Base-by-base conservation (phyloP, 1,140 invertebrate species). In the Macrobrachium rosenbergii region DNA sequence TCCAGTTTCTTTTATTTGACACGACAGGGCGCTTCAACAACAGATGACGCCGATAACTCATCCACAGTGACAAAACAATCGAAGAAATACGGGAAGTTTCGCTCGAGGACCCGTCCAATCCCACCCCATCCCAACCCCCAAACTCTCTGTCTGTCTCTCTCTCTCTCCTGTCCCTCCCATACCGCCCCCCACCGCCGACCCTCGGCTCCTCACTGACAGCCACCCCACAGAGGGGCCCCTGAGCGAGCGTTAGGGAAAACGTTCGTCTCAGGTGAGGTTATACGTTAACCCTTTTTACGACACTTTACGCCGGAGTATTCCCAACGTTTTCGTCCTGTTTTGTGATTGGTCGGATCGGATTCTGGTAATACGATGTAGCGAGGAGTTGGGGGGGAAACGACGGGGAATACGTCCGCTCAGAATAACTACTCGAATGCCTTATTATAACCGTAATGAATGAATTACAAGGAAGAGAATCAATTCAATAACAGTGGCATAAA, bases 281-380 rank as follows among this genome's bases (percentile, higher is more conserved):
- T 87, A 81, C 62, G 67, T 87, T 87, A 87, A 52, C 85, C 69
- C 85, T 82, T 87, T 87, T 87, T 87, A 87, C 78, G 85, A 87
- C 85, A 64, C 69, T 82, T 23, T 82, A 76, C 59, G 58, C 78
- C 78, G 52, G 52, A 82, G 75, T 67, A 75, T 87, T 87, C 85
- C 85, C 76, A 19, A 87, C 85, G 43, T 78, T 82, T 87, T 87
- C 85, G 85, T 87, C 81, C 85, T 87, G 78, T 87, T 87, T 87
- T 79, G 52, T 64, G 43, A 60, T 82, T 62, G 63, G 78, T 21
- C 85, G 85, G 52, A 52, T 52, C 52, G 52, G 52, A 52, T 52
- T 52, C 52, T 52, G 52, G 6, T 52, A 52, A 52, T 52, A 52
- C 52, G 52, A 37, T 3, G 28, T 1, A n/a, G n/a, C n/a, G n/a